phyloP scores from a whole-genome alignment of 2,113 vertebrate genomes.

The Gavia stellata region DNA sequence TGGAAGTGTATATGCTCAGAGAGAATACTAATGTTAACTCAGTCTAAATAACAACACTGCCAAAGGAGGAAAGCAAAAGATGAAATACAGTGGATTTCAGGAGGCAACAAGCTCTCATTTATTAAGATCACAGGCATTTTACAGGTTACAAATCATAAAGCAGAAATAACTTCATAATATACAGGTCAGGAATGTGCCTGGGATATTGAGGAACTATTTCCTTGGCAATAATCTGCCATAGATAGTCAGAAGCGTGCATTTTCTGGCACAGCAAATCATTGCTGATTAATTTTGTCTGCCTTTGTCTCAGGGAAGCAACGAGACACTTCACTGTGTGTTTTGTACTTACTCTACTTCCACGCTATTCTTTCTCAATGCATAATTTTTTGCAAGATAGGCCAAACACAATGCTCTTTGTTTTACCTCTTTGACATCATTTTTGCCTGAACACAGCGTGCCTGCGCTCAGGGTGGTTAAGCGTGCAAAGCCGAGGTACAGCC shows the following conservation, averaged over 20 bases:
- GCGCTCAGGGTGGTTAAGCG: not conserved
- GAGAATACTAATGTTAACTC: constrained; percentile 66
- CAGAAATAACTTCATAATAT: constrained; percentile 67
- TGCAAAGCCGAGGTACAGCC: not conserved
- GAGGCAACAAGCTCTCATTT: constrained; percentile 62
- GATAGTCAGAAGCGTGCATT: constrained; percentile 41
- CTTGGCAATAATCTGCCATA: constrained; percentile 61
- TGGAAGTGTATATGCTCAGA: constrained; percentile 55
- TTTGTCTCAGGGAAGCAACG: constrained; percentile 45
- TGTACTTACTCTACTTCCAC: not conserved
- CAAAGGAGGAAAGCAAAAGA: constrained; percentile 57
- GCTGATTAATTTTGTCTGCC: constrained; percentile 63
- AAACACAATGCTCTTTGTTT: constrained; percentile 46
- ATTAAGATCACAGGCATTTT: constrained; percentile 65
- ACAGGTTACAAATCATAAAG: constrained; percentile 62
- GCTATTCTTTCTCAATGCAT: not conserved
- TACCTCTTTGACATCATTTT: constrained; percentile 11
- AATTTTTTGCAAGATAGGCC: constrained; percentile 53
- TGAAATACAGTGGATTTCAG: constrained; percentile 65
- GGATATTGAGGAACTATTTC: constrained; percentile 65
- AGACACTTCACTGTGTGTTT: constrained; percentile 12
- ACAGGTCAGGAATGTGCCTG: constrained; percentile 66
- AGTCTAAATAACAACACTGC: constrained; percentile 64
- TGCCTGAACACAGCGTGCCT: not conserved
- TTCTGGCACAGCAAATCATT: constrained; percentile 61